phyloP scores from a whole-genome alignment of 2,888 invertebrate genomes.

The Osedax fenrisi region DNA sequence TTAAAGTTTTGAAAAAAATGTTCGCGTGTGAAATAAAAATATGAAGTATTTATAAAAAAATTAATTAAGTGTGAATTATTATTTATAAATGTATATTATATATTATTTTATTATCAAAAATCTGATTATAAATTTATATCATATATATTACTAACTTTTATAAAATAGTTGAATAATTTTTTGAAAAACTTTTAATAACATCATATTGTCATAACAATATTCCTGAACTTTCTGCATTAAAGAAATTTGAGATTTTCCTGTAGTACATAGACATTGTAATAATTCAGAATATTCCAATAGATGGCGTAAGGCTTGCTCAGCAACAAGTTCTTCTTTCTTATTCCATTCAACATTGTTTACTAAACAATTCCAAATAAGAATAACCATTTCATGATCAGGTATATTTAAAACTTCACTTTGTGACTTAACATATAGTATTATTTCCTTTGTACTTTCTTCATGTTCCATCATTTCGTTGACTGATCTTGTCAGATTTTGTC shows the following conservation, averaged over 20 bases:
- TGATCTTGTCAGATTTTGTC: slow-evolving; percentile 53
- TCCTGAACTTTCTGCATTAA: slow-evolving; percentile 76
- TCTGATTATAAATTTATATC: not conserved
- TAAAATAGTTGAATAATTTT: slow-evolving; percentile 90
- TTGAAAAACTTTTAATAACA: slow-evolving; percentile 93
- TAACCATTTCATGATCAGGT: slow-evolving; percentile 77
- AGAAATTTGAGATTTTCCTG: slow-evolving; percentile 73
- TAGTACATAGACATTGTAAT: slow-evolving; percentile 73
- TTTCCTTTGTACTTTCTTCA: slow-evolving; percentile 67
- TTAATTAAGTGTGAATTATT: not conserved
- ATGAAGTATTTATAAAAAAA: not conserved
- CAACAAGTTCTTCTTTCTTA: slow-evolving; percentile 88
- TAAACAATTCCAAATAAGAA: slow-evolving; percentile 81
- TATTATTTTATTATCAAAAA: not conserved
- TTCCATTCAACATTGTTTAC: slow-evolving; percentile 95
- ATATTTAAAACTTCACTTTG: slow-evolving; percentile 70
- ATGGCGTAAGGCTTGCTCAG: slow-evolving; percentile 73
- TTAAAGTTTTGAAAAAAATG: no score
- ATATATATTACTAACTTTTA: slow-evolving; percentile 60
- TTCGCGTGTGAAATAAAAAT: no score
- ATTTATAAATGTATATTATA: no score
- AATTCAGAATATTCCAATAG: slow-evolving; percentile 65
- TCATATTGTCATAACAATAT: slow-evolving; percentile 96
- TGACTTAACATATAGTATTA: slow-evolving; percentile 69
- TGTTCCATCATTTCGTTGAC: slow-evolving; percentile 75